These are phyloP conservation scores for Gadopsis bispinosus DNA, from an alignment of 2,797 vertebrate species.

Conservation along the genomic window DNA sequence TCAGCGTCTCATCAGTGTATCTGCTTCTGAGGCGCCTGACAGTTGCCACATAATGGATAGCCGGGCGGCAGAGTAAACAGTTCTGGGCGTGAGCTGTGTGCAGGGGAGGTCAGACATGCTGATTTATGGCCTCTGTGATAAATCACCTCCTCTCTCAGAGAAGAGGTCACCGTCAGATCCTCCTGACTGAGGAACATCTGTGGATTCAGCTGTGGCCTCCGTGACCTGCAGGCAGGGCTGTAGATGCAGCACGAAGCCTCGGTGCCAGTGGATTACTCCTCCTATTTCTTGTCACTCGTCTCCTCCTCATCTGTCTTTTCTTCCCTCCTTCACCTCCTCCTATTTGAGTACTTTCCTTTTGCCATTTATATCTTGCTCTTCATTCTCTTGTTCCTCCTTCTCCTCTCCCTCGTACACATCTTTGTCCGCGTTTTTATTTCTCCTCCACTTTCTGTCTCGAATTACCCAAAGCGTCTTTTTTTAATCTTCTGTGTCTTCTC, in stretches of 20 bases:
- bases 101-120: conserved; percentile 76
- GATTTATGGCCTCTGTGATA: conserved; percentile 82
- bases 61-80: conserved; percentile 74
- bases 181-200: conserved; percentile 76
- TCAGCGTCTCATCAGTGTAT: conserved; percentile 46
- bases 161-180: conserved; percentile 75
- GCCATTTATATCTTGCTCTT: conserved; percentile 35
- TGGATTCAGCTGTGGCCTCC: conserved; percentile 86
- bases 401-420: conserved; percentile 19
- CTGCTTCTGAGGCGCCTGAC: conserved; percentile 37
- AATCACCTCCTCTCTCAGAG: conserved; percentile 79
- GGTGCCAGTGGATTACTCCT: conserved; percentile 50
- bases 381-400: conserved; percentile 16
- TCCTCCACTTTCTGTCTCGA: conserved; percentile 31
- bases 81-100: conserved; percentile 72
- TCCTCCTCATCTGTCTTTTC: conserved; percentile 46
- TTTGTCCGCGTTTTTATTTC: conserved; percentile 37
- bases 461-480: conserved; percentile 38
- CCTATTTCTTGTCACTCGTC: conserved; percentile 59
- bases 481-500: conserved; percentile 33
- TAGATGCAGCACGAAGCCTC: conserved; percentile 54
- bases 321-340: conserved; percentile 16
- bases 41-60: conserved; percentile 68
- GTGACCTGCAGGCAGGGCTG: conserved; percentile 66
- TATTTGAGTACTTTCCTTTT: conserved; percentile 5